Percentiles rank a stretch among this genome's conserved stretches.
These are phyloP conservation scores for Matsumyia berberina DNA, from an alignment of 2,888 invertebrate species.

Conservation along the genomic window DNA sequence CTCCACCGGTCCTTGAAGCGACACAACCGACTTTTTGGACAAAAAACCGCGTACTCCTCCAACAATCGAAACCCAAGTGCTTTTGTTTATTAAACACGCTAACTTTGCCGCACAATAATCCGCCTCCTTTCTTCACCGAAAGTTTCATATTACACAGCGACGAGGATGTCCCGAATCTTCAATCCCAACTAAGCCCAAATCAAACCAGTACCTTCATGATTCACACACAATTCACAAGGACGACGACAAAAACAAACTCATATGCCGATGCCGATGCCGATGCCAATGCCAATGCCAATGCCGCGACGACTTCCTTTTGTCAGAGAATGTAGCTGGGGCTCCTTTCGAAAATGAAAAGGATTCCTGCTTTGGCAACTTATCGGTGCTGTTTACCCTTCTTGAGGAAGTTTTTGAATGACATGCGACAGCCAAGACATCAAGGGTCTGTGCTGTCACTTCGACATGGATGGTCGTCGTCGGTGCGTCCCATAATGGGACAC, in stretches of 20 bases:
- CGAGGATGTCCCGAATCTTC: slow-evolving; percentile 30
- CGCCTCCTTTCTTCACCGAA: slow-evolving; percentile 60
- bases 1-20: neutral
- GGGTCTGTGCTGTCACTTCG: slow-evolving; percentile 71
- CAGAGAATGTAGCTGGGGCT: neutral
- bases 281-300: neutral
- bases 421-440: slow-evolving; percentile 76
- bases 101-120: slow-evolving; percentile 67
- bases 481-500: slow-evolving; percentile 58
- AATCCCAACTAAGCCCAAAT: slow-evolving; percentile 39
- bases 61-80: slow-evolving; percentile 41
- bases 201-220: slow-evolving; percentile 57
- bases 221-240: slow-evolving; percentile 9
- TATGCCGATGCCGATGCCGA: slow-evolving; percentile 1
- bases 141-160: slow-evolving; percentile 59
- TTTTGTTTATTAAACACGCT: slow-evolving; percentile 44
- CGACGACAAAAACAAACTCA: slow-evolving; percentile 36
- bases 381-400: slow-evolving; percentile 52
- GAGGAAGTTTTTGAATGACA: slow-evolving; percentile 71
- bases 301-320: slow-evolving; percentile 33
- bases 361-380: slow-evolving; percentile 49
- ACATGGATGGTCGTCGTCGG: slow-evolving; percentile 40
- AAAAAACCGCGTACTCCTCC: slow-evolving; percentile 2
- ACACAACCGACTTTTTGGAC: neutral
- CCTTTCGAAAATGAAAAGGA: slow-evolving; percentile 29